Evolutionary conservation across 2,113 vertebrate genomes (phyloP).

Genomic region (Murina feae): DNA sequence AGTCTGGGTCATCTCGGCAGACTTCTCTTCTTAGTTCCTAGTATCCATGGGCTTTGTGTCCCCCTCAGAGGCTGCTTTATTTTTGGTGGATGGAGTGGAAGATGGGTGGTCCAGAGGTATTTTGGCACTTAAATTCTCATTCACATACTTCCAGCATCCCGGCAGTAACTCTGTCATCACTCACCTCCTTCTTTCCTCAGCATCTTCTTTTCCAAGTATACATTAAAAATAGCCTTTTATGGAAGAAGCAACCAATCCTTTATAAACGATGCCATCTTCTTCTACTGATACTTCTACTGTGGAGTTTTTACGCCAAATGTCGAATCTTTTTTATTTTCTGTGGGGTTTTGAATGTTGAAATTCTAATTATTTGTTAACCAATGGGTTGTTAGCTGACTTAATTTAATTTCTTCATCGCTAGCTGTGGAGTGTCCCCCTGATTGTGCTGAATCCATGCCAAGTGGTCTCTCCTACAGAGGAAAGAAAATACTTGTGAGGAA

Average conservation of each 20-base stretch:
- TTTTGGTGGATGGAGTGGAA: background rate
- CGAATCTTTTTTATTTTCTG: background rate
- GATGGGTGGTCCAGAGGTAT: constrained; percentile 29
- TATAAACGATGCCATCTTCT: background rate
- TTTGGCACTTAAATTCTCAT: background rate
- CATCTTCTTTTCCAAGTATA: constrained; percentile 18
- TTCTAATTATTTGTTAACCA: constrained; percentile 9
- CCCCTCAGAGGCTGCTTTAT: constrained; percentile 21
- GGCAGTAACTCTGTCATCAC: background rate
- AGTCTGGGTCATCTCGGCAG: constrained; percentile 37
- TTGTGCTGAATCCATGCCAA: background rate
- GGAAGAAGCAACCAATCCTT: background rate
- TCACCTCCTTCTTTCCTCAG: background rate
- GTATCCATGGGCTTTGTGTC: background rate
- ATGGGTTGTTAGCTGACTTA: background rate
- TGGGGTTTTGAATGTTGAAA: background rate
- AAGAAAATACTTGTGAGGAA: constrained; percentile 4
- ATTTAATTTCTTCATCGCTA: constrained; percentile 20
- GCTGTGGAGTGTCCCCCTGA: background rate
- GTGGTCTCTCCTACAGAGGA: background rate
- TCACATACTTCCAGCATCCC: background rate
- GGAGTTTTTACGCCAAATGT: background rate
- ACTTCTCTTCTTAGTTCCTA: background rate
- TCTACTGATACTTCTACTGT: background rate
- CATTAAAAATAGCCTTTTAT: background rate